phyloP scores from a whole-genome alignment of 2,888 invertebrate genomes.

The Dryobota labecula region DNA sequence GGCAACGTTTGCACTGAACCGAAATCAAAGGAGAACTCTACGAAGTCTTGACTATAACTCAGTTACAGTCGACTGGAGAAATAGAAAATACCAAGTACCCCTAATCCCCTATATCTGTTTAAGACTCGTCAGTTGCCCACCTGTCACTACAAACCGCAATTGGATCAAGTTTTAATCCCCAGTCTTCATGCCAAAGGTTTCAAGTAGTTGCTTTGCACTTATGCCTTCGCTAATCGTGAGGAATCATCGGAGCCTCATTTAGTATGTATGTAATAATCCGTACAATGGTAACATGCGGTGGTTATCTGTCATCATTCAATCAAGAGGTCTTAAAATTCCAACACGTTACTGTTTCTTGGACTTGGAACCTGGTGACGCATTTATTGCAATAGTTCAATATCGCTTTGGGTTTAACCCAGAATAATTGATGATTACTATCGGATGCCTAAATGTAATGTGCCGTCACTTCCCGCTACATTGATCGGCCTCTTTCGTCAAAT shows the following conservation, averaged over 20 bases:
- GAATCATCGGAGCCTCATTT: slow-evolving; percentile 33
- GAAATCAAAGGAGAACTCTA: neutral
- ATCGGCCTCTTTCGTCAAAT: neutral
- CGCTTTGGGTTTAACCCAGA: slow-evolving; percentile 32
- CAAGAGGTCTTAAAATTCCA: slow-evolving; percentile 52
- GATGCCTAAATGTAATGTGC: slow-evolving; percentile 12
- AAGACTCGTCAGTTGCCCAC: slow-evolving; percentile 20
- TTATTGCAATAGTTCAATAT: slow-evolving; percentile 26
- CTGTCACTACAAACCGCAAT: slow-evolving; percentile 38
- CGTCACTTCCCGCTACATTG: neutral
- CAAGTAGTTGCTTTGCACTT: slow-evolving; percentile 45
- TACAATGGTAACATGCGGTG: slow-evolving; percentile 29
- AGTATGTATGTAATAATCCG: slow-evolving; percentile 28
- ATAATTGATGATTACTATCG: slow-evolving; percentile 13
- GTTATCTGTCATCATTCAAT: slow-evolving; percentile 47
- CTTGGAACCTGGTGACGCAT: slow-evolving; percentile 47
- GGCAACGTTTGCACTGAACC: too few relatives aligned
- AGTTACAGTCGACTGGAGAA: neutral
- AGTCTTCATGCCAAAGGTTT: slow-evolving; percentile 54
- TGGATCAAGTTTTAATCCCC: slow-evolving; percentile 52
- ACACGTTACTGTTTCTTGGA: slow-evolving; percentile 53
- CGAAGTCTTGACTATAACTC: neutral
- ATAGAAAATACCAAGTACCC: neutral
- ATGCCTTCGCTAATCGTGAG: slow-evolving; percentile 35
- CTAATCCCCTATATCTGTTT: slow-evolving; percentile 16